Base-by-base conservation (phyloP, 2,888 invertebrate genomes). In the Meteorus colon region DNA sequence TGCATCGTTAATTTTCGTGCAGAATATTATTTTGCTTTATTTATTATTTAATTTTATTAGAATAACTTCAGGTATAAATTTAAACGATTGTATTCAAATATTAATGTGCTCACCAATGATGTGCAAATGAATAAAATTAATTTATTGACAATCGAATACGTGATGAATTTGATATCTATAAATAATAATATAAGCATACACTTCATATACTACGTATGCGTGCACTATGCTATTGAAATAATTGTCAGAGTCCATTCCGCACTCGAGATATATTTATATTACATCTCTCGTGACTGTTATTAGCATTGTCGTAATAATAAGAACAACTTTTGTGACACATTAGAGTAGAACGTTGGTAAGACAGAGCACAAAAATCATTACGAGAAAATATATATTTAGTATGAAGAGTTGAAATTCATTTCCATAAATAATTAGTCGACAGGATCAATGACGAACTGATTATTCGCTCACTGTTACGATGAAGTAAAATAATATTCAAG, bases 281-380 rank as follows among this genome's bases (percentile, higher is more conserved):
- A 67, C 67, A 68, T 59, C 19, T 60, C 55, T 55, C 45, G 71
- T 16, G 69, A 63, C 41, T 48, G 45, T 60, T 19, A 62, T 76
- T 76, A 76, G 71, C 67, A 76, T 67, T 55, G n/a, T 60, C 10
- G 62, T 76, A 67, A 51, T 76, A 76, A 76, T 67, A 60, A 72
- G 51, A 76, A 72, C 67, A 76, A 67, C 67, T 65, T 31, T 62
- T 2, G 62, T 27, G 62, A 51, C 48, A 62, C 31, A 37, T 16
- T 45, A 51, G 34, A 45, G 24, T 31, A 65, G 14, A 12, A 41
- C 37, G 51, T 31, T 41, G 19, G 48, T 31, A 41, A 34, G 48
- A 31, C 37, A 65, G 37, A 41, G 41, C 4, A 41, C 41, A 8
- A 19, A 62, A 48, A n/a, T 48, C 14, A 48, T n/a, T 4, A 48